Base-by-base conservation (phyloP, 2,113 vertebrate species). In the Australoheros scitulus region DNA sequence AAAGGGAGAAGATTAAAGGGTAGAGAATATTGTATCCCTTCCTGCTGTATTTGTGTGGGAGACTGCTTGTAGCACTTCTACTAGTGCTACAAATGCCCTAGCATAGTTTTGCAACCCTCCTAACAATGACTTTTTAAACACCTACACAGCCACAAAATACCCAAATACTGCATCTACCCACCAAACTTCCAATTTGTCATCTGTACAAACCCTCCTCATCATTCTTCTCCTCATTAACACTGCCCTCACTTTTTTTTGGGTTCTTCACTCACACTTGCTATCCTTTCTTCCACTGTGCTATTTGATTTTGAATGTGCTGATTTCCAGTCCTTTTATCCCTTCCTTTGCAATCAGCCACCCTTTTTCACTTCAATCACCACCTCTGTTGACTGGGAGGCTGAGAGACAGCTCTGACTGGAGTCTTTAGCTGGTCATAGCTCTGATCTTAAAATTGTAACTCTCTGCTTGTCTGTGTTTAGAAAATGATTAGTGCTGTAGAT, bases 281-380 rank as follows among this genome's bases (percentile, higher is more conserved):
- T 80, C 76, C 76, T 80, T 61, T 77, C 59, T 61, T 63, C 55
- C 56, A 52, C 70, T n/a, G 4, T 64, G 32, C 78, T 24, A 84
- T 80, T 83, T 87, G 89, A 90, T 91, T 92, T 61, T 92, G 55
- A 95, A 91, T 88, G 84, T 57, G 60, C 92, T 93, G 92, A 94
- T 93, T 94, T 90, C 20, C 65, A 79, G 59, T 57, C 82, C 84
- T 89, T 91, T 88, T 36, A 76, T 82, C 34, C 84, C 43, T 64
- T 64, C 64, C 61, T 50, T 75, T 7, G 84, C 91, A 95, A 94
- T 94, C 93, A 95, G 85, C 26, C 20, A 18, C 20, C 41, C 59
- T 76, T 17, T 50, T 82, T 89, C 79, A 85, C 86, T 91, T 81
- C 90, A 94, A 90, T 92, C 92, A 92, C 77, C 83, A 38, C 77